Base-by-base conservation (phyloP, 2,888 invertebrate species). In the Trypoxylon attenuatum region DNA sequence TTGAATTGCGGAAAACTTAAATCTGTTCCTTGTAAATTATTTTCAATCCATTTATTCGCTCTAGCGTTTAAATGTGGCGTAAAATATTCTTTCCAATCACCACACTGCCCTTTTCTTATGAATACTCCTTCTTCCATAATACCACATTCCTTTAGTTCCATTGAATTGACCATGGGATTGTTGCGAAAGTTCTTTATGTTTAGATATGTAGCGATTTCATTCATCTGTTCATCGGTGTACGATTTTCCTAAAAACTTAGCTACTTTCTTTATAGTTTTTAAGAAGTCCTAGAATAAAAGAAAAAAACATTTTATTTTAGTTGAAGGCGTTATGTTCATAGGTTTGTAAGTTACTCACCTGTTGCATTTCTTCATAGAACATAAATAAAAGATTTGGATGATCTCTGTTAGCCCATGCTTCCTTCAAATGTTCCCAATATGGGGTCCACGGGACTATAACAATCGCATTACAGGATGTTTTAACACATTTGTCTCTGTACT, bases 341-440 rank as follows among this genome's bases (percentile, higher is more conserved):
- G n/a, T n/a, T n/a, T n/a, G n/a, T n/a, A n/a, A n/a, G n/a, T n/a
- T n/a, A n/a, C 69, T 77, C 86, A 92, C 93, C 86, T 89, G 89
- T 51, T 91, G 90, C 86, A 95, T 90, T 75, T 95, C 92, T 87
- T 96, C 96, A 78, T 95, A 96, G 82, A 93, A 93, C 56, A 95
- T 86, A 77, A 94, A 94, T 1, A 94, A 86, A 61, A 95, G 87
- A 83, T 94, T 94, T 1, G 91, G 88, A 70, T 93, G 88, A 62
- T 93, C 77, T 68, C 91, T 89, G 50, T 90, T 84, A 2, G 89
- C 88, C 92, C 94, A 94, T 0, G 93, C 94, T 88, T 95, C 94
- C 80, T 92, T 91, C 1, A 96, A 82, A 78, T 96, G 95, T 54
- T 92, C 91, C 89, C 94, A 95, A 80, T 92, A 95, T 0, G 95